Evolutionary conservation across 2,888 invertebrate genomes (phyloP).

Genomic region (Calephelis perditalis): DNA sequence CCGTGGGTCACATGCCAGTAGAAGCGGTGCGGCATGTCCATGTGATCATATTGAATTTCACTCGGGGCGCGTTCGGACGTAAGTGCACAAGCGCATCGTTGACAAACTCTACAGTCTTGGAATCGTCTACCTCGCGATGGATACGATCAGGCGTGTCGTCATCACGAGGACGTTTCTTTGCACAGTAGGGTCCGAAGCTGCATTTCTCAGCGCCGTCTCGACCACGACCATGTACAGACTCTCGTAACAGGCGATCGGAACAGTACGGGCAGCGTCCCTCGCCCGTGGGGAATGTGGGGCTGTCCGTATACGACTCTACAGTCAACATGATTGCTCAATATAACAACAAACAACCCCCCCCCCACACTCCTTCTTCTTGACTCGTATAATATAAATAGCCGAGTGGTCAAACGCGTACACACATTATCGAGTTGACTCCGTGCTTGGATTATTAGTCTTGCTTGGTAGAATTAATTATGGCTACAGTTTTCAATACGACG

Average conservation of each 20-base stretch:
- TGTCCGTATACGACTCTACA: slow-evolving; percentile 7
- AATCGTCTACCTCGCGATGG: not conserved
- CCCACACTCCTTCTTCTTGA: not conserved
- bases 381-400: not conserved
- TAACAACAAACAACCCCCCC: not conserved
- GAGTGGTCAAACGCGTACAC: not conserved
- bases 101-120: not conserved
- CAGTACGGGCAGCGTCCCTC: slow-evolving; percentile 6
- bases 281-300: slow-evolving; percentile 3
- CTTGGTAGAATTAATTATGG: slow-evolving; percentile 1
- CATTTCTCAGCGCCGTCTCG: slow-evolving; percentile 8
- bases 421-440: not conserved
- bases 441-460: not conserved
- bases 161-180: slow-evolving; percentile 6
- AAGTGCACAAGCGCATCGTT: slow-evolving; percentile 14
- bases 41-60: not conserved
- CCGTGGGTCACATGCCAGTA: too few relatives aligned
- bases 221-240: slow-evolving; percentile 11
- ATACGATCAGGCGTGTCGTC: not conserved
- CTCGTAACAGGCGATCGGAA: slow-evolving; percentile 5
- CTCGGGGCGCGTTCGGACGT: not conserved
- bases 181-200: not conserved
- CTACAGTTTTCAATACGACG: not conserved
- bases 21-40: too few relatives aligned
- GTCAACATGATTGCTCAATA: slow-evolving; percentile 3